Conservation (phyloP, 2,797 vertebrate species). For the Sarcophilus harrisii region DNA sequence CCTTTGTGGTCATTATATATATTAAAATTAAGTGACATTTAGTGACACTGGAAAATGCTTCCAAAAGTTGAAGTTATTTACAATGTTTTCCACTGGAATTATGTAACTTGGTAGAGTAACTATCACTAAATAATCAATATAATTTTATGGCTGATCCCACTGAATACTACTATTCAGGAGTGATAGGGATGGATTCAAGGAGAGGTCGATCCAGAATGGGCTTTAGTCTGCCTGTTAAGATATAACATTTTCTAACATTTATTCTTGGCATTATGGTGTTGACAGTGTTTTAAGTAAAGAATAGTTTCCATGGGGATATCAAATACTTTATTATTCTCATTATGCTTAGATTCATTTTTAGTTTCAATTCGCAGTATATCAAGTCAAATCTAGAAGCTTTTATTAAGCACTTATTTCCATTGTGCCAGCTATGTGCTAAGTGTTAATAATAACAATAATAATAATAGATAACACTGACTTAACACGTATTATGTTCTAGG, state of each 20-base stretch:
- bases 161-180: neutral
- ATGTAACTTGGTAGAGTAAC: neutral
- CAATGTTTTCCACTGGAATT: neutral
- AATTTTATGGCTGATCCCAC: neutral
- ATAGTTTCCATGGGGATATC: neutral
- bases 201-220: neutral
- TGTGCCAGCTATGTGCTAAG: neutral
- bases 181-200: neutral
- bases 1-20: neutral
- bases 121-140: neutral
- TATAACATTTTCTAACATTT: neutral
- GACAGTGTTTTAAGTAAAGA: neutral
- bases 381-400: neutral
- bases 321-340: neutral
- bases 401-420: neutral
- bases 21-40: neutral
- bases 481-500: no score
- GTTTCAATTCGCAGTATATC: neutral
- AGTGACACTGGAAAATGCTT: neutral
- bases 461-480: neutral
- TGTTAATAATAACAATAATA: neutral
- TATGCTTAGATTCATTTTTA: neutral
- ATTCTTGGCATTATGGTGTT: neutral
- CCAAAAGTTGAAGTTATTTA: neutral
- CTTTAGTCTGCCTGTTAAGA: neutral